Percentiles rank a stretch among this genome's conserved stretches.
phyloP scores from a whole-genome alignment of 2,113 vertebrate genomes.

The Paraplagusia blochii region DNA sequence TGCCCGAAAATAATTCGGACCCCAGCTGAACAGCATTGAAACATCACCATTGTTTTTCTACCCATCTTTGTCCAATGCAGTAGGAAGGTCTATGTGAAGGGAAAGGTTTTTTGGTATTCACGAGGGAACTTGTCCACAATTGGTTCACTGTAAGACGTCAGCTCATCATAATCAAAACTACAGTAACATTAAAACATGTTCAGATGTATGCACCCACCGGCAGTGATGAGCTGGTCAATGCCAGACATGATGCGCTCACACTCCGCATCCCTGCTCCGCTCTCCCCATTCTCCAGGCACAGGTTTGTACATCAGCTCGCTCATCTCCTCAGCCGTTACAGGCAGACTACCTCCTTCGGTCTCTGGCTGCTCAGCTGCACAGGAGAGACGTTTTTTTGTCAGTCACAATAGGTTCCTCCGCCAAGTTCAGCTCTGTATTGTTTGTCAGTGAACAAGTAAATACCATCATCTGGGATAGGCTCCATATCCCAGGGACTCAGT shows the following conservation, averaged over 20 bases:
- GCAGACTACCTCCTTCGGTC: slow-evolving; percentile 83
- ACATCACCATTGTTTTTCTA: no score
- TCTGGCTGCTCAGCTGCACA: slow-evolving; percentile 83
- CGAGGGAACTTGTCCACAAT: no score
- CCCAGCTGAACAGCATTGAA: no score
- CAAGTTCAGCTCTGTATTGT: background rate
- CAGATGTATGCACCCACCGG: slow-evolving; percentile 74
- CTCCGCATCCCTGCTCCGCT: slow-evolving; percentile 82
- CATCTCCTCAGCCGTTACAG: slow-evolving; percentile 87
- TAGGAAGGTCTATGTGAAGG: no score
- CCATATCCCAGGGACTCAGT: slow-evolving; percentile 96
- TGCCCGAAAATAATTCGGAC: background rate
- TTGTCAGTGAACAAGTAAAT: slow-evolving; percentile 22
- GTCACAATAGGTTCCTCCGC: background rate
- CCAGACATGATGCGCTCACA: slow-evolving; percentile 86
- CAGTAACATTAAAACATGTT: no score
- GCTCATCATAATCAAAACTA: no score
- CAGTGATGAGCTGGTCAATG: slow-evolving; percentile 87
- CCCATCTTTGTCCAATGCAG: no score
- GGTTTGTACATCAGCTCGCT: slow-evolving; percentile 90
- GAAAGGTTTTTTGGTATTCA: no score
- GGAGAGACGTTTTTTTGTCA: slow-evolving; percentile 8
- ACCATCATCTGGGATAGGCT: slow-evolving; percentile 92
- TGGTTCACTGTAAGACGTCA: no score
- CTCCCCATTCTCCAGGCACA: slow-evolving; percentile 88